phyloP scores from a whole-genome alignment of 2,113 vertebrate species.

The Isurus oxyrinchus region DNA sequence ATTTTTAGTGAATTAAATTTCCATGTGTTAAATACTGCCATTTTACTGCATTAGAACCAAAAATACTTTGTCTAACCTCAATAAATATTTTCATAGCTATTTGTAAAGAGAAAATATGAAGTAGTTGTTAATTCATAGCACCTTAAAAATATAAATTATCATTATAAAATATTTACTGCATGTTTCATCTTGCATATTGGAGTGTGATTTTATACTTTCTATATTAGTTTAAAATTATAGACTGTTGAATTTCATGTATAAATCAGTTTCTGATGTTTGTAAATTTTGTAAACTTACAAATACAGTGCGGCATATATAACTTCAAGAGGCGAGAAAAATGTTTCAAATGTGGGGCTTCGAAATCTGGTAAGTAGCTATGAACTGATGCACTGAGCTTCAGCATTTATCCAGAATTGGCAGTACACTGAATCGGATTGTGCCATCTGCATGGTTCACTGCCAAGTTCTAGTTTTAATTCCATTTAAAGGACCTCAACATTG shows the following conservation, averaged over 20 bases:
- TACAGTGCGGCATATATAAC: conserved; percentile 98
- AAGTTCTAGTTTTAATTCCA: background rate
- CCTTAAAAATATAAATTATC: background rate
- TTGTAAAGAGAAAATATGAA: background rate
- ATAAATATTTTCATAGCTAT: background rate
- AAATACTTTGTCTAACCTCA: background rate
- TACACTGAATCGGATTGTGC: background rate
- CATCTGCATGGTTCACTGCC: background rate
- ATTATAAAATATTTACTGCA: background rate
- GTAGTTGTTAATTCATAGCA: background rate
- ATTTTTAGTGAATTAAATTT: background rate
- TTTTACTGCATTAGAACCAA: background rate
- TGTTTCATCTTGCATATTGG: background rate
- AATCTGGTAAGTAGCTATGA: conserved; percentile 73
- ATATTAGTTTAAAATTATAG: background rate
- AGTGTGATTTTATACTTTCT: background rate
- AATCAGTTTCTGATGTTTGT: conserved; percentile 4
- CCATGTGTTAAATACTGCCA: background rate
- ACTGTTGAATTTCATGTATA: background rate
- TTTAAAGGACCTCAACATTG: background rate
- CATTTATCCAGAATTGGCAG: background rate
- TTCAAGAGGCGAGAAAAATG: conserved; percentile 99
- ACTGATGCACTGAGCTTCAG: background rate
- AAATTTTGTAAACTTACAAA: conserved; percentile 6
- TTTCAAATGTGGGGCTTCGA: conserved; percentile 96